Conservation (phyloP, 2,888 invertebrate genomes). For the Notodonta dromedarius region DNA sequence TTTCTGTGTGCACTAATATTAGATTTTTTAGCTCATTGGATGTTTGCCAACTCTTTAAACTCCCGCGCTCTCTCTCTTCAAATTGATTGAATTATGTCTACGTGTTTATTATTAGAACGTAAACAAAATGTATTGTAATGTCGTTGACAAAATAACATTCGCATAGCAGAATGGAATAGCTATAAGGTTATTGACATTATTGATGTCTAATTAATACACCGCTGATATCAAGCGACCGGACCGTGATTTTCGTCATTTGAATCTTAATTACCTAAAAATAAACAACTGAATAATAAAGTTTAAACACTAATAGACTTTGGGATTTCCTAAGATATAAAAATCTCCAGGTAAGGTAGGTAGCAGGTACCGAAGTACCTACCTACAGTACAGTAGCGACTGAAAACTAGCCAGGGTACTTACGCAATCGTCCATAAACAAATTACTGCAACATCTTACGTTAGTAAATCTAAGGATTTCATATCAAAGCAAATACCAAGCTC, state of each 20-base stretch:
- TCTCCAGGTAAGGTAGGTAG: too few relatives aligned
- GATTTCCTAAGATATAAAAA: too few relatives aligned
- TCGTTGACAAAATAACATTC: conserved; percentile 5
- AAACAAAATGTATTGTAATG: conserved; percentile 17
- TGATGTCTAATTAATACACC: conserved; percentile 17
- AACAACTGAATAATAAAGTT: neutral
- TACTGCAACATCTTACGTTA: too few relatives aligned
- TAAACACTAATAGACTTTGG: too few relatives aligned
- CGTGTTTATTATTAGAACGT: conserved; percentile 29
- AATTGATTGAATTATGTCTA: conserved; percentile 53
- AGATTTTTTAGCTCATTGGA: conserved; percentile 79
- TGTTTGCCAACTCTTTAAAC: conserved; percentile 63
- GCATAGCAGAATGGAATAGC: conserved; percentile 19
- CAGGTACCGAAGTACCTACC: too few relatives aligned
- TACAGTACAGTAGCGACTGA: too few relatives aligned
- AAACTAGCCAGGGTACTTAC: too few relatives aligned
- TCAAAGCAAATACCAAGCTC: too few relatives aligned
- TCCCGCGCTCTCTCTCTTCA: conserved; percentile 64
- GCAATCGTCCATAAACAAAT: too few relatives aligned
- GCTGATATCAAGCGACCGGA: conserved; percentile 22
- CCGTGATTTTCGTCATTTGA: neutral
- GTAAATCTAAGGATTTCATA: too few relatives aligned
- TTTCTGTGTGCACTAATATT: conserved; percentile 78
- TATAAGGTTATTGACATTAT: conserved; percentile 27
- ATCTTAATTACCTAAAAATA: neutral